A percentile compares a stretch with the other conserved stretches of the same genome.
phyloP scores from a whole-genome alignment of 2,888 invertebrate genomes.

The Drosophila quinaria region DNA sequence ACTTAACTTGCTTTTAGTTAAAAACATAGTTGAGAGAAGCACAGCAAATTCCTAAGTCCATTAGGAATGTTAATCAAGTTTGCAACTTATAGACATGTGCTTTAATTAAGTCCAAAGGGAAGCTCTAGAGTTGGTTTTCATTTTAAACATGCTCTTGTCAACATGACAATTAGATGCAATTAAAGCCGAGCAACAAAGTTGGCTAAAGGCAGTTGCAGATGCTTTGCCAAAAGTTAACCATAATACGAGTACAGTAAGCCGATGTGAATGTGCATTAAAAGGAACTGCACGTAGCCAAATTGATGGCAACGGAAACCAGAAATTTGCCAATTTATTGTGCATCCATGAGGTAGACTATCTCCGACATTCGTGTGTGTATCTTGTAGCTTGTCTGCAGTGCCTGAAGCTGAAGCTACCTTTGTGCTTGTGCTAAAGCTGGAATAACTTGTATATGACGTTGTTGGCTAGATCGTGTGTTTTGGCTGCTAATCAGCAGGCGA shows the following conservation, averaged over 20 bases:
- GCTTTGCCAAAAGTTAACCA: conserved; percentile 24
- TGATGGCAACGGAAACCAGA: conserved; percentile 45
- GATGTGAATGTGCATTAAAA: conserved; percentile 48
- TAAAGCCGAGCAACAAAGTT: conserved; percentile 58
- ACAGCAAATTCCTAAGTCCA: not conserved
- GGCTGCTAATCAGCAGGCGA: conserved; percentile 52
- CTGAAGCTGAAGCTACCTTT: conserved; percentile 15
- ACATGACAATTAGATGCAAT: conserved; percentile 72
- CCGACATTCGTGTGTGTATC: not conserved
- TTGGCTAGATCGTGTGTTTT: conserved; percentile 29
- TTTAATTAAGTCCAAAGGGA: conserved; percentile 11
- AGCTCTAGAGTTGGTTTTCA: conserved; percentile 11
- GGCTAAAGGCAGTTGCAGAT: conserved; percentile 26
- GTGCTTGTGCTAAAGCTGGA: conserved; percentile 22
- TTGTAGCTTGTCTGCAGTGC: not conserved
- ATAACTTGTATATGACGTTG: conserved; percentile 25
- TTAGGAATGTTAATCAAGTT: conserved; percentile 28
- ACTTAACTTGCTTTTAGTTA: not conserved
- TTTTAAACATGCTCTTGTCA: conserved; percentile 59
- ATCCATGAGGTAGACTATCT: conserved; percentile 19
- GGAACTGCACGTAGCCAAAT: conserved; percentile 58
- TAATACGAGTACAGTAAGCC: conserved; percentile 13
- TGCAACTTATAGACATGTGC: conserved; percentile 10
- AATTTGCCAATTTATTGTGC: conserved; percentile 44
- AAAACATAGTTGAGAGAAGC: not conserved